phyloP scores from a whole-genome alignment of 2,797 vertebrate genomes.

The Sebastes dallii region DNA sequence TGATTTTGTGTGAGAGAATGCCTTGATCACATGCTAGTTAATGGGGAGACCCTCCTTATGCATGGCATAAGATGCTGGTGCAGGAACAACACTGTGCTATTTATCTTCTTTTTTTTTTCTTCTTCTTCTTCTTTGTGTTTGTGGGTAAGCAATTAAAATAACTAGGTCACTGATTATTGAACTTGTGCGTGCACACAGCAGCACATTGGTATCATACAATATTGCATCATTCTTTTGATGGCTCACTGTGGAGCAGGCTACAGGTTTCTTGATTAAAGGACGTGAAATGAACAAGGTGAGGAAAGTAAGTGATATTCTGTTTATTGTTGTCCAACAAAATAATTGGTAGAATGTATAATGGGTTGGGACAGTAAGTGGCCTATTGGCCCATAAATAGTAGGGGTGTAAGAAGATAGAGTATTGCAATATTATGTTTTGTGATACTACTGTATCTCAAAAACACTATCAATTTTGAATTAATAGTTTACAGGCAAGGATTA shows the following conservation, averaged over 20 bases:
- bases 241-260: conserved; percentile 38
- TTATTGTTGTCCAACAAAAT: conserved; percentile 48
- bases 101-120: conserved; percentile 67
- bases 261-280: conserved; percentile 52
- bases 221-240: conserved; percentile 70
- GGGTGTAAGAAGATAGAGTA: neutral
- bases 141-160: conserved; percentile 85
- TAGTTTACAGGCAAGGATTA: too few relatives aligned
- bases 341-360: conserved; percentile 29
- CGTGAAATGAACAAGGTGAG: conserved; percentile 38
- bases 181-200: conserved; percentile 67
- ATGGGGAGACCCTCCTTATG: conserved; percentile 74
- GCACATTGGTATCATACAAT: conserved; percentile 60
- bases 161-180: conserved; percentile 83
- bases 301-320: conserved; percentile 47
- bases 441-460: too few relatives aligned
- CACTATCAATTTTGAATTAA: too few relatives aligned
- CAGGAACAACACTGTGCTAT: conserved; percentile 77
- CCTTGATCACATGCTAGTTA: conserved; percentile 81
- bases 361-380: conserved; percentile 32
- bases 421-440: too few relatives aligned
- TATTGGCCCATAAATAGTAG: conserved; percentile 23
- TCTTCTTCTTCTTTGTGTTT: conserved; percentile 71
- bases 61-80: conserved; percentile 66
- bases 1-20: conserved; percentile 75